Evolutionary conservation across 2,113 vertebrate species (phyloP).

Genomic region (Jaculus jaculus): DNA sequence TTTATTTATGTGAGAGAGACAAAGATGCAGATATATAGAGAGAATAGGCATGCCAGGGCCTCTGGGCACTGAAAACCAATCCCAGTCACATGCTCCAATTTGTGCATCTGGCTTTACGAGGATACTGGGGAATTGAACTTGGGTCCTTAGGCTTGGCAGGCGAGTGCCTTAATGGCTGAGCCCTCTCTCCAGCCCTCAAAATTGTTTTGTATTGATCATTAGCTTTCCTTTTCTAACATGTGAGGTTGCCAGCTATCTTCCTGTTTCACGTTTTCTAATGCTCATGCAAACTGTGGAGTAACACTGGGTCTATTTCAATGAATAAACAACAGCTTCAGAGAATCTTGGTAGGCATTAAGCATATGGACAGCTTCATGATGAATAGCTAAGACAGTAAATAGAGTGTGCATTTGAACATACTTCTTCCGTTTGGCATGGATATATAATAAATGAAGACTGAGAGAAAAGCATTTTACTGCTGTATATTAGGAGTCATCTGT

Average conservation of each 20-base stretch:
- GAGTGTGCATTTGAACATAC: background rate
- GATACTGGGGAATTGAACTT: no score
- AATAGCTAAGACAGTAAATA: background rate
- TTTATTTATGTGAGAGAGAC: no score
- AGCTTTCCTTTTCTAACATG: background rate
- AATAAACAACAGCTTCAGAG: background rate
- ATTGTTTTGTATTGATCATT: background rate
- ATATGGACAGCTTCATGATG: background rate
- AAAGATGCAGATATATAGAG: no score
- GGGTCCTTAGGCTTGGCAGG: no score
- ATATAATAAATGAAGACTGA: background rate
- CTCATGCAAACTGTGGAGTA: background rate
- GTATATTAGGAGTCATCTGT: background rate
- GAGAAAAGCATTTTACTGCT: background rate
- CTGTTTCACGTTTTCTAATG: background rate
- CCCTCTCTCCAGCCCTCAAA: no score
- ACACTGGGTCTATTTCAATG: background rate
- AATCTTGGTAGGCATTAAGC: background rate
- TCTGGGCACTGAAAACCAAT: no score
- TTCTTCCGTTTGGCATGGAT: background rate
- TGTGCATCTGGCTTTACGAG: no score
- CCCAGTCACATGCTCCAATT: no score
- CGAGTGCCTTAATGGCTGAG: no score
- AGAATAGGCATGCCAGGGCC: no score
- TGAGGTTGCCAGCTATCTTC: background rate